Conservation (phyloP, 2,888 invertebrate genomes). For the Graphium colonna region DNA sequence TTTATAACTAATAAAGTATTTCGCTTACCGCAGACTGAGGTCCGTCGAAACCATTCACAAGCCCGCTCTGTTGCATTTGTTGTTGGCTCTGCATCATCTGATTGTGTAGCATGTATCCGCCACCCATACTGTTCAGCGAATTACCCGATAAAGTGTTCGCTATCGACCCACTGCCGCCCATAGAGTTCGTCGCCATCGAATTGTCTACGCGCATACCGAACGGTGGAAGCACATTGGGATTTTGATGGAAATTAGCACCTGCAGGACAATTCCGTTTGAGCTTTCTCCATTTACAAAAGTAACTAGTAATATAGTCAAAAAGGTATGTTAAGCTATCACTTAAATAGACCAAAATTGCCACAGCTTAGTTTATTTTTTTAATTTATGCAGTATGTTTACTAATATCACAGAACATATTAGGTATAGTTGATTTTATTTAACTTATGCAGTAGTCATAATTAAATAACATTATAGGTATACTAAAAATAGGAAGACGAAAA, state of each 20-base stretch:
- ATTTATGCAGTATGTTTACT: no score
- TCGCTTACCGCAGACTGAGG: conserved; percentile 55
- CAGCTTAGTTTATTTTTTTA: no score
- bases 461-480: no score
- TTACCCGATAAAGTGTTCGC: conserved; percentile 34
- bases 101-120: conserved; percentile 53
- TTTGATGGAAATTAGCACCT: conserved; percentile 77
- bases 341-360: no score
- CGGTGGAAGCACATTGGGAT: conserved; percentile 72
- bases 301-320: no score
- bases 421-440: no score
- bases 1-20: no score
- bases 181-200: conserved; percentile 38
- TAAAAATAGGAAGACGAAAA: background rate
- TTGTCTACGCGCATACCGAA: conserved; percentile 76
- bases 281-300: background rate
- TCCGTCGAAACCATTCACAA: conserved; percentile 64
- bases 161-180: conserved; percentile 35
- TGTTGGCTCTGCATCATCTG: conserved; percentile 48
- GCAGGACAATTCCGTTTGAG: conserved; percentile 26
- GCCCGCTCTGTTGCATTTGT: conserved; percentile 47
- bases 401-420: no score
- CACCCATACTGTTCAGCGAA: conserved; percentile 33
- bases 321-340: no score
- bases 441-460: no score